A percentile compares a stretch with the other conserved stretches of the same genome.
These are phyloP conservation scores for Heloderma charlesbogerti DNA, from an alignment of 2,113 vertebrate species.

Conservation along the genomic window DNA sequence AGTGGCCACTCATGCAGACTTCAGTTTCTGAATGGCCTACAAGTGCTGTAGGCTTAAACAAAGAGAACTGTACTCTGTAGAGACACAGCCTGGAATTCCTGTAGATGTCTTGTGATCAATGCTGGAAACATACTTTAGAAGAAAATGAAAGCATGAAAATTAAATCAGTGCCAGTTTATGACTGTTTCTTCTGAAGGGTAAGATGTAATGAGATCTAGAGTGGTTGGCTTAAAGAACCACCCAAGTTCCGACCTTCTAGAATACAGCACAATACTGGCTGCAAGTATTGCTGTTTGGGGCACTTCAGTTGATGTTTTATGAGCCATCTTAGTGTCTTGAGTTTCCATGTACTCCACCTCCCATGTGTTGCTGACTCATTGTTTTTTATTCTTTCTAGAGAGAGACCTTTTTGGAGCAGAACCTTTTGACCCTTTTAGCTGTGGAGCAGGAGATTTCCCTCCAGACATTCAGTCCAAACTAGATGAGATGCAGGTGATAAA, in stretches of 20 bases:
- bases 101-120: fast-evolving
- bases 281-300: not conserved
- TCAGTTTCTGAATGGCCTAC: not conserved
- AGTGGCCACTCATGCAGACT: not conserved
- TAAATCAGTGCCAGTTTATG: not conserved
- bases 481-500: slow-evolving; percentile 99
- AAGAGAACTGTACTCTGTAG: fast-evolving
- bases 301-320: not conserved
- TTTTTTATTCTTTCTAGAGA: slow-evolving; percentile 82
- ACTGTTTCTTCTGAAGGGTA: slow-evolving; percentile 29
- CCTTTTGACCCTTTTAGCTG: slow-evolving; percentile 98
- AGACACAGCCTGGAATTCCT: not conserved
- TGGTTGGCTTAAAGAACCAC: not conserved
- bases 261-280: fast-evolving
- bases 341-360: not conserved
- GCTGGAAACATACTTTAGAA: not conserved
- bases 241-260: not conserved
- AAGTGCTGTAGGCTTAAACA: not conserved
- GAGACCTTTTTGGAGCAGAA: slow-evolving; percentile 96
- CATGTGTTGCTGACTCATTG: slow-evolving; percentile 42
- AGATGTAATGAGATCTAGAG: not conserved
- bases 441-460: slow-evolving; percentile 92
- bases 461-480: slow-evolving; percentile 96
- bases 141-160: not conserved
- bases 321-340: slow-evolving; percentile 1